phyloP scores from a whole-genome alignment of 2,113 vertebrate genomes.

The Entomyzon cyanotis region DNA sequence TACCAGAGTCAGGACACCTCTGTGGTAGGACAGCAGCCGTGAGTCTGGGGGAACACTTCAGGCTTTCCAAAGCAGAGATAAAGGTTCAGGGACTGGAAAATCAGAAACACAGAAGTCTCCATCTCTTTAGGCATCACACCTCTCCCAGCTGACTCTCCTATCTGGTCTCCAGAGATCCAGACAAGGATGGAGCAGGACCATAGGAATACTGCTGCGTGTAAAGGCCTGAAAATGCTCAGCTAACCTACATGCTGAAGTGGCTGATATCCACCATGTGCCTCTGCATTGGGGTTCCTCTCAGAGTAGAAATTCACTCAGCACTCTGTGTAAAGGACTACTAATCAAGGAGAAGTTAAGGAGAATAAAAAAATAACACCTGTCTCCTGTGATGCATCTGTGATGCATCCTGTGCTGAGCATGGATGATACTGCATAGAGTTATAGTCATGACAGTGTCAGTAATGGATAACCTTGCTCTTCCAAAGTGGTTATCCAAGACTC shows the following conservation, averaged over 20 bases:
- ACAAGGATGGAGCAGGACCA: background rate
- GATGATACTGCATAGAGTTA: background rate
- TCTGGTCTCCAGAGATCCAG: background rate
- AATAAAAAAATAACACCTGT: background rate
- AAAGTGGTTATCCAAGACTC: background rate
- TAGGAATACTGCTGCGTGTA: rapidly evolving
- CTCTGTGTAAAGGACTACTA: background rate
- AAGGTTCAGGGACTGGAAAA: background rate
- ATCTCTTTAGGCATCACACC: background rate
- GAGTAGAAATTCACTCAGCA: background rate
- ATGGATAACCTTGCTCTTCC: background rate
- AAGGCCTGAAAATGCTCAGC: background rate
- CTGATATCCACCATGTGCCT: background rate
- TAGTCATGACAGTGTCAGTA: background rate
- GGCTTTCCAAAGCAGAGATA: background rate
- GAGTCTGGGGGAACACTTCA: background rate
- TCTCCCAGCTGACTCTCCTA: background rate
- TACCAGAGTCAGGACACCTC: background rate
- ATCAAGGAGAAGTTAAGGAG: background rate
- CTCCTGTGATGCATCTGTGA: background rate
- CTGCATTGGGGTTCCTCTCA: background rate
- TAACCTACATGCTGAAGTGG: background rate
- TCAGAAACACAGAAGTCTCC: background rate
- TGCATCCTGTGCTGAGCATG: background rate
- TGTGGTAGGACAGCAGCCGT: background rate